These are phyloP conservation scores for Harlomillsia oculata DNA, from an alignment of 1,140 invertebrate genomes.

Conservation along the genomic window DNA sequence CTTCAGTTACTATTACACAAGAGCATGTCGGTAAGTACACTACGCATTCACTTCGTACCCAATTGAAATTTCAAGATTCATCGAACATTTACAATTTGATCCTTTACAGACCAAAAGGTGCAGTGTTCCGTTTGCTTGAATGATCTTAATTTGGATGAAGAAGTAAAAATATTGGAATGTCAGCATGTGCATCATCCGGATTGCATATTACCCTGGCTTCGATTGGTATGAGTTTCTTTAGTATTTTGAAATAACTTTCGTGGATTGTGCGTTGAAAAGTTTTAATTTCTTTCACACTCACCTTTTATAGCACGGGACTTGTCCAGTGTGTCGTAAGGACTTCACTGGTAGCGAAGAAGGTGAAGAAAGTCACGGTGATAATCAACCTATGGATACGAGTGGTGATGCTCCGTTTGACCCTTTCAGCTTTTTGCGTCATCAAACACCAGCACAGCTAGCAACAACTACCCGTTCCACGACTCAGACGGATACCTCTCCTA, in stretches of 20 bases:
- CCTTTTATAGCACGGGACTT: constrained; percentile 75
- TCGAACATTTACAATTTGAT: no score
- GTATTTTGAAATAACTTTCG: no score
- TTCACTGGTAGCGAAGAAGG: constrained; percentile 8
- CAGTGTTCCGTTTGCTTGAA: constrained; percentile 98
- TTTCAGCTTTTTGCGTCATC: no score
- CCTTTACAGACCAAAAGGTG: constrained; percentile 59
- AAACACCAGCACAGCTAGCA: no score
- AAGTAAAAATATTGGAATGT: constrained; percentile 77
- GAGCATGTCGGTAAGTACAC: constrained; percentile 61
- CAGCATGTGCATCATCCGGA: constrained; percentile 83
- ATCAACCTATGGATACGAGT: no score
- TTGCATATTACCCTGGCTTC: constrained; percentile 91
- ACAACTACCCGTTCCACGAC: no score
- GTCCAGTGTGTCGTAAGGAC: constrained; percentile 68
- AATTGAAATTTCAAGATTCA: no score
- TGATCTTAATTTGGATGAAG: constrained; percentile 71
- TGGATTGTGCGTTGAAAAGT: background rate
- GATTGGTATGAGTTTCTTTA: constrained; percentile 51
- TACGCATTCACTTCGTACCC: background rate
- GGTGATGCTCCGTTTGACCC: no score
- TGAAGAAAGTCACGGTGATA: no score
- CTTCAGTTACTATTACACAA: constrained; percentile 62
- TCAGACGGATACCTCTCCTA: no score
- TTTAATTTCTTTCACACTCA: no score